Evolutionary conservation across 1,140 invertebrate species (phyloP).

Genomic region (Vanessa atalanta): DNA sequence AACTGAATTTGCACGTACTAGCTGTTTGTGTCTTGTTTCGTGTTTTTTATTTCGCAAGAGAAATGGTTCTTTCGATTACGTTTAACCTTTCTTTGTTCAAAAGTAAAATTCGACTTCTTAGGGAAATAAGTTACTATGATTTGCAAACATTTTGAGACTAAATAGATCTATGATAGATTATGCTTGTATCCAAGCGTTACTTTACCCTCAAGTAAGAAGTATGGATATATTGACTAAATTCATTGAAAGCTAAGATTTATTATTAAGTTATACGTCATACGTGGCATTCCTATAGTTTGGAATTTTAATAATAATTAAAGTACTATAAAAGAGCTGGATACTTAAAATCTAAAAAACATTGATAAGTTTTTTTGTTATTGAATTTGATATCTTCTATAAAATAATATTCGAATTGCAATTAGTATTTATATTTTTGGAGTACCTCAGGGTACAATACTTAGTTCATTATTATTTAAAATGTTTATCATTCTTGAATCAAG

Average conservation of each 20-base stretch:
- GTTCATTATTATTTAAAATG: neutral
- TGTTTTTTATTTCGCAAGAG: neutral
- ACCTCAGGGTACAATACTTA: neutral
- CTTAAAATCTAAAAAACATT: too few species aligned
- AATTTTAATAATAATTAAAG: too few species aligned
- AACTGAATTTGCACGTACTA: slow-evolving; percentile 33
- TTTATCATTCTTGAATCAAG: neutral
- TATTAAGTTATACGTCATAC: too few species aligned
- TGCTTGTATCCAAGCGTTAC: too few species aligned
- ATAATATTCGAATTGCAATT: neutral
- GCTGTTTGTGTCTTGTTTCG: slow-evolving; percentile 25
- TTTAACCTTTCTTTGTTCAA: neutral
- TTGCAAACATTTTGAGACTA: neutral
- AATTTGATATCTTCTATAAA: neutral
- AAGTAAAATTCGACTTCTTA: neutral
- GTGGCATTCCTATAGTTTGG: too few species aligned
- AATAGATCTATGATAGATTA: too few species aligned
- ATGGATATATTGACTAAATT: too few species aligned
- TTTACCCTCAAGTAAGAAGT: too few species aligned
- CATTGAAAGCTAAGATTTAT: too few species aligned
- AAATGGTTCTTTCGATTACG: neutral
- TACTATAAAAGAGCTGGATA: too few species aligned
- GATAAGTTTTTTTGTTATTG: neutral
- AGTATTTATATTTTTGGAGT: neutral
- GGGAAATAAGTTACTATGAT: neutral